These are phyloP conservation scores for Urechis unicinctus DNA, from an alignment of 2,888 invertebrate species.

Conservation along the genomic window DNA sequence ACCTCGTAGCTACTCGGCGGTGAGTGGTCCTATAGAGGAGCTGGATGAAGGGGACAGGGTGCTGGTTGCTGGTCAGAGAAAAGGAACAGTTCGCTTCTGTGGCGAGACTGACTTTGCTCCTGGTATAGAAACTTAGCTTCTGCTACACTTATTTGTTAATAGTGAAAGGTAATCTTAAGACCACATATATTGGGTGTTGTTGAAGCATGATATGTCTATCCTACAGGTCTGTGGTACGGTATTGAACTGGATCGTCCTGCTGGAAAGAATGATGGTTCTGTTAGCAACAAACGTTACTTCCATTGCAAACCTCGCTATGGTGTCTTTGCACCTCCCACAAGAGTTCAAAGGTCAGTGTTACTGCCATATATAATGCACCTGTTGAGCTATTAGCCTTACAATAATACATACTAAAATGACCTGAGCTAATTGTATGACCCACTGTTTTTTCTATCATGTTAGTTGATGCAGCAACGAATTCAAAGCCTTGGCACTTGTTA, in stretches of 20 bases:
- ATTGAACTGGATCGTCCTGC: conserved; percentile 47
- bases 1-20: neutral
- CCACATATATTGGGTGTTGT: no score
- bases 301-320: conserved; percentile 45
- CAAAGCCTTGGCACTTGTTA: no score
- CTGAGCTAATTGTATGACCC: no score
- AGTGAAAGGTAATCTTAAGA: neutral
- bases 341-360: conserved; percentile 45
- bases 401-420: no score
- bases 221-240: conserved; percentile 51
- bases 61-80: conserved; percentile 50
- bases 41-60: conserved; percentile 50
- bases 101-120: conserved; percentile 53
- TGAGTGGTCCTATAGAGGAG: neutral
- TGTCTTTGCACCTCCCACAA: conserved; percentile 46
- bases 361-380: neutral
- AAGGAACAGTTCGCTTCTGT: conserved; percentile 49
- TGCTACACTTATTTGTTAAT: neutral
- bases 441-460: no score
- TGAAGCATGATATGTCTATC: no score
- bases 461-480: no score
- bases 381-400: no score
- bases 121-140: conserved; percentile 29
- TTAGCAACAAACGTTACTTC: conserved; percentile 45
- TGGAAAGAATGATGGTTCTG: conserved; percentile 49